Base-by-base conservation (phyloP, 1,140 invertebrate genomes). In the Magallana angulata region DNA sequence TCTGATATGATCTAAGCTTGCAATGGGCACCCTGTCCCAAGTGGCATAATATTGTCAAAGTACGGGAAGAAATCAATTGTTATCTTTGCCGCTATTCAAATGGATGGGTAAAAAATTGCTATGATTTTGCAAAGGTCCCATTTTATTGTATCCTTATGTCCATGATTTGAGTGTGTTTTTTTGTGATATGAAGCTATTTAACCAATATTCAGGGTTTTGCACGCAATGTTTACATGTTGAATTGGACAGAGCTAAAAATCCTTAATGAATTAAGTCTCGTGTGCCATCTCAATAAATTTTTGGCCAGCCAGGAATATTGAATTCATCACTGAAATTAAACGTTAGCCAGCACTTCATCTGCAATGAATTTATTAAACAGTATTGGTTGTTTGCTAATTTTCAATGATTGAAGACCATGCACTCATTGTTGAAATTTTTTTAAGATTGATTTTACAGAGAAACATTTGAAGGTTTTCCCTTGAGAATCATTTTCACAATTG, bases 21-120 rank as follows among this genome's bases (percentile, higher is more conserved):
- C 24, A 12, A 76, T 76, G 18, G 68, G 11, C 18, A 30, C 24
- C 8, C 24, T 76, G 68, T 76, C 68, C 68, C 68, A 76, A 76
- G 68, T 76, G 68, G 68, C 24, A 76, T 76, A 76, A 76, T 76
- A 30, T 76, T 76, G 68, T 76, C 68, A 76, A 36, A 76, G 68
- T 76, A 76, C 11, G 30, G 68, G 68, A 30, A 30, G 24, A 76
- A 76, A 76, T 76, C 68, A 76, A 76, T 76, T 76, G 68, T 30
- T 76, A 76, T 76, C 68, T 76, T 11, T 76, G 68, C 9, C 36
- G 36, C 18, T 76, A 76, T 76, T 76, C 24, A 76, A 76, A 76
- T 76, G 24, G 68, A 76, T 76, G 68, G 68, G 68, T 12, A 36
- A 76, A 64, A 76, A 76, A 30, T 30, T 76, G 1, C 24, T 76